Evolutionary conservation across 2,888 invertebrate genomes (phyloP), one percentile per base, ranked within the genome.

Genomic region (Cosmopolites sordidus): DNA sequence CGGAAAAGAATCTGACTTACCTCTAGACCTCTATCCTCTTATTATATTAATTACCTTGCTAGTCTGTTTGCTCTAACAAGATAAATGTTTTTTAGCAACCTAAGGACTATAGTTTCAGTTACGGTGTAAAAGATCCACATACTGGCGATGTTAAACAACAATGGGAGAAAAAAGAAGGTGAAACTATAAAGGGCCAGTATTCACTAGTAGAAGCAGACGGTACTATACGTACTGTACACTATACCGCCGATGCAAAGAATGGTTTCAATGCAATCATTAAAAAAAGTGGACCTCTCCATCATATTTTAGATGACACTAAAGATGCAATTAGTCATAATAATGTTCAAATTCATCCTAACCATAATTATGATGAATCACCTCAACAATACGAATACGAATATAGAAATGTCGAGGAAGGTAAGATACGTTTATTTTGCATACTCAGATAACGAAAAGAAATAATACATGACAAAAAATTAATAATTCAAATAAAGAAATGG

Each of bases 201-300:
- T 84, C 84, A 62, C 75, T 86, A 15, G 68, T 86, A 43, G 84
- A 85, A 69, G 80, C 84, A 30, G 85, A 84, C 65, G 85, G 86
- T 43, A 77, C 80, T 42, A 74, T 79, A 54, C 75, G 82, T 62
- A 76, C 78, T 33, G 83, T 83, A 17, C 78, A 82, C 61, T 83
- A 83, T 66, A 79, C 81, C 17, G 79, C 82, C 15, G 79, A 80
- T 48, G 78, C 79, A 8, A 74, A 78, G 45, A 74, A 72, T 43
- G 82, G 81, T 18, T 82, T 83, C 59, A 78, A 78, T 62, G 81
- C 81, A 16, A 73, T 78, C 9, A 79, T 82, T 2, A 81, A 79
- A 60, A 79, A 76, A 60, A 76, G 76, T 52, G 77, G 73, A n/a
- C 68, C 78, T 4, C 71, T 72, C 8, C 69, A 70, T 27, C 76